phyloP scores from a whole-genome alignment of 35 echinoderm and acorn worm genomes.

The Acanthaster planci region DNA sequence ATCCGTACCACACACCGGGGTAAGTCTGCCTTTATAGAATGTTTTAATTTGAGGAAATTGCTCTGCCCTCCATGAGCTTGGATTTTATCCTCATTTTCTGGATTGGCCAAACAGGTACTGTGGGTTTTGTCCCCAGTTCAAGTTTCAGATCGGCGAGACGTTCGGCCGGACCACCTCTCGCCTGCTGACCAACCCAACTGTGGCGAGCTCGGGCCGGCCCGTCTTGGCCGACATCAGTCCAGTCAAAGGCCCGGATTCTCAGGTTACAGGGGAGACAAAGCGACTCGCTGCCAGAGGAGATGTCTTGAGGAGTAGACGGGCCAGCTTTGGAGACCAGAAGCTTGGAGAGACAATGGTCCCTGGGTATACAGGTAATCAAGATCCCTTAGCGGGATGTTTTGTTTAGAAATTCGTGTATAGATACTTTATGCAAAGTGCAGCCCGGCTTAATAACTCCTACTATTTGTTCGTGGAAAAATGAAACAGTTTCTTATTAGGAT shows the following conservation, averaged over 20 bases:
- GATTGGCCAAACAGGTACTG: constrained; percentile 63
- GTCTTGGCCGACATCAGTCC: constrained; percentile 81
- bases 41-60: no score
- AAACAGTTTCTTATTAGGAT: no score
- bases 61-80: no score
- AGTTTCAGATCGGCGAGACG: constrained; percentile 96
- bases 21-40: no score
- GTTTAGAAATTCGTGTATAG: not conserved
- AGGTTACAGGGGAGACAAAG: constrained; percentile 30
- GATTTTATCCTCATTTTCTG: constrained; percentile 5
- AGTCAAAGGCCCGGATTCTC: constrained; percentile 32
- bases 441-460: no score
- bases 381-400: not conserved
- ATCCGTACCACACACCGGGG: constrained; percentile 97
- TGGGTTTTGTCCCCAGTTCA: constrained; percentile 99
- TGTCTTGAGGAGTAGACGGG: constrained; percentile 55
- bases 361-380: constrained; percentile 86
- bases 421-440: no score
- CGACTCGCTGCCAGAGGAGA: constrained; percentile 32
- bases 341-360: constrained; percentile 82
- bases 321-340: constrained; percentile 91
- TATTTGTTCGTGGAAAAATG: no score
- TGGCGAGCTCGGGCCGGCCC: constrained; percentile 62
- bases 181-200: constrained; percentile 75
- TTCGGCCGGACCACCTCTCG: constrained; percentile 93